phyloP scores from a whole-genome alignment of 2,888 invertebrate species.

The Omphaloscelis lunosa region DNA sequence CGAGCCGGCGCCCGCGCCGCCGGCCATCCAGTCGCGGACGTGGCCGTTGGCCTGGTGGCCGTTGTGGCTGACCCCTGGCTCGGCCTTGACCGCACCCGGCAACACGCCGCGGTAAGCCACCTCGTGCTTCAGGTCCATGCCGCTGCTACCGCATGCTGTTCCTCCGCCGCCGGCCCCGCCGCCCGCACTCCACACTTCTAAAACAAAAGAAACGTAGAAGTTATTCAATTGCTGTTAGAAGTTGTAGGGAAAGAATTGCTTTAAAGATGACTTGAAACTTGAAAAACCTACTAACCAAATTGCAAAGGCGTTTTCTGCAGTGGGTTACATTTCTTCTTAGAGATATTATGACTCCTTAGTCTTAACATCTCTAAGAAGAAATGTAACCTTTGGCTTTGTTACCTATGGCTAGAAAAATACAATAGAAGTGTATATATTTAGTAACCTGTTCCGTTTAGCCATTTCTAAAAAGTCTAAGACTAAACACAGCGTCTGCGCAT shows the following conservation, averaged over 20 bases:
- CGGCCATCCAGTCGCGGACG: constrained; percentile 90
- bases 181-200: constrained; percentile 90
- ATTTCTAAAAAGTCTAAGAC: too few relatives aligned
- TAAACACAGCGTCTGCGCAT: too few relatives aligned
- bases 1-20: constrained; percentile 90
- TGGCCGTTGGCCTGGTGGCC: constrained; percentile 88
- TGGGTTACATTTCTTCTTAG: too few relatives aligned
- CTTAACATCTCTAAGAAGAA: not conserved
- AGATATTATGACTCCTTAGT: too few relatives aligned
- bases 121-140: constrained; percentile 92
- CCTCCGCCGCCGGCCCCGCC: constrained; percentile 87
- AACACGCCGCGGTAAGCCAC: constrained; percentile 90
- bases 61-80: constrained; percentile 89
- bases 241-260: too few relatives aligned
- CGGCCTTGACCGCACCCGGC: constrained; percentile 89
- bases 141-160: constrained; percentile 90
- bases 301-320: too few relatives aligned
- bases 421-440: too few relatives aligned
- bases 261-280: not conserved
- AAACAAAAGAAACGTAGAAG: constrained; percentile 42
- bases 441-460: too few relatives aligned
- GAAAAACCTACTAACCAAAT: not conserved
- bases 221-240: not conserved
- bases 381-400: too few relatives aligned
- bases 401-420: too few relatives aligned